phyloP scores from a whole-genome alignment of 2,888 invertebrate species.

The Dichetophora obliterata region DNA sequence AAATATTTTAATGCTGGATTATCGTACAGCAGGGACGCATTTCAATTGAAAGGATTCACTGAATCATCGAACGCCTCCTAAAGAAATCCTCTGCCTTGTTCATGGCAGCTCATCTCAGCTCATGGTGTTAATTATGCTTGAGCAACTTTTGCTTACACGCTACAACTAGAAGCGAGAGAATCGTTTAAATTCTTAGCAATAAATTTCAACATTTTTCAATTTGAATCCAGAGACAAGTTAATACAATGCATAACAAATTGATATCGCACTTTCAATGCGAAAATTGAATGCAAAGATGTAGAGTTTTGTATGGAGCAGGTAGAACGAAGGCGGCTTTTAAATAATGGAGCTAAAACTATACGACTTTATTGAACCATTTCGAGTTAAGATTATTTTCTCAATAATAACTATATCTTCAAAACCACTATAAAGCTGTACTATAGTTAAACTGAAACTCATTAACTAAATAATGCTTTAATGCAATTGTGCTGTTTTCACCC shows the following conservation, averaged over 20 bases:
- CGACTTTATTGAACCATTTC: too few relatives aligned
- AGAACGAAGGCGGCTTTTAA: neutral
- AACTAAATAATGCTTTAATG: too few relatives aligned
- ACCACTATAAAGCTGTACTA: too few relatives aligned
- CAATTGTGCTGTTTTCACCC: too few relatives aligned
- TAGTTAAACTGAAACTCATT: too few relatives aligned
- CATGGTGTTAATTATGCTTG: constrained; percentile 8
- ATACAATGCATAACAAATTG: constrained; percentile 27
- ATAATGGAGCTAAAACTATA: neutral
- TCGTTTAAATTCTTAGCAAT: constrained; percentile 11
- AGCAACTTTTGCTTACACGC: neutral
- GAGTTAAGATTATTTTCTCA: too few relatives aligned
- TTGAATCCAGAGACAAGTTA: constrained; percentile 18
- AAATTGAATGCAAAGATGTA: too few relatives aligned
- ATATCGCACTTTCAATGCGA: too few relatives aligned
- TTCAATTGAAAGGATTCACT: constrained; percentile 11
- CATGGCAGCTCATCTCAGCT: too few relatives aligned
- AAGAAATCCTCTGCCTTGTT: too few relatives aligned
- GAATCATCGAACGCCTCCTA: neutral
- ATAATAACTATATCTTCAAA: neutral
- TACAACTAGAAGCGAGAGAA: neutral
- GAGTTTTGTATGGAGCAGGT: too few relatives aligned
- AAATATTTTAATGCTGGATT: neutral
- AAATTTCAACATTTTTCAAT: constrained; percentile 22
- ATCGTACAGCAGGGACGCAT: constrained; percentile 10